phyloP scores from a whole-genome alignment of 2,888 invertebrate species.

The Cheilosia variabilis region DNA sequence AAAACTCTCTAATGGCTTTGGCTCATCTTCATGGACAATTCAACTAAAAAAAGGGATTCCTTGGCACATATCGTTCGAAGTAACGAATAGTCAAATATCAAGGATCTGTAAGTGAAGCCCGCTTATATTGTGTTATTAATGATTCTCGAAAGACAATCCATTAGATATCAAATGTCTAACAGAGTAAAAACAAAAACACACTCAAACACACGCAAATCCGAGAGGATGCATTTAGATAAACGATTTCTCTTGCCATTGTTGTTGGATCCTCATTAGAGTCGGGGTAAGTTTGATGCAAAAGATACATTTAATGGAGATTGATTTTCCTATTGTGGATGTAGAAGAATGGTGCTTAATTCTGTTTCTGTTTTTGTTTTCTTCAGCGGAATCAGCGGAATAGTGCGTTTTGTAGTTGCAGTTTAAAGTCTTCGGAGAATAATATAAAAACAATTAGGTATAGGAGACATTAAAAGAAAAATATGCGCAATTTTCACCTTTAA shows the following conservation, averaged over 20 bases:
- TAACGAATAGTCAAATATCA: constrained; percentile 28
- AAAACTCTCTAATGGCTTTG: not conserved
- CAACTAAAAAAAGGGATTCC: no score
- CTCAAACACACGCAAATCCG: not conserved
- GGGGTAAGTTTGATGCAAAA: constrained; percentile 7
- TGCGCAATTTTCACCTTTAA: no score
- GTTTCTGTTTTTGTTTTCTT: not conserved
- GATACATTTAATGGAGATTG: constrained; percentile 52
- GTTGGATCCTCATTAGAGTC: not conserved
- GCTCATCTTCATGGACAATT: not conserved
- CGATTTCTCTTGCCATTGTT: constrained; percentile 18
- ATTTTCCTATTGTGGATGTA: not conserved
- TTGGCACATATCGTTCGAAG: not conserved
- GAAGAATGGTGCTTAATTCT: not conserved
- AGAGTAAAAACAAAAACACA: constrained; percentile 10
- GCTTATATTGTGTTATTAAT: constrained; percentile 36
- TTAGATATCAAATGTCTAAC: constrained; percentile 40
- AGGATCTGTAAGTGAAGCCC: constrained; percentile 34
- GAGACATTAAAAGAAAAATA: no score
- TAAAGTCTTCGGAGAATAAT: not conserved
- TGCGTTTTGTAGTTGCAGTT: not conserved
- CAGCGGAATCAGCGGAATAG: no score
- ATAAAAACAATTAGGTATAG: no score
- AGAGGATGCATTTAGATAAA: constrained; percentile 41
- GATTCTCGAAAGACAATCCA: constrained; percentile 31